These are phyloP conservation scores for Calliopsis andreniformis DNA, from an alignment of 1,140 invertebrate genomes.

Conservation along the genomic window DNA sequence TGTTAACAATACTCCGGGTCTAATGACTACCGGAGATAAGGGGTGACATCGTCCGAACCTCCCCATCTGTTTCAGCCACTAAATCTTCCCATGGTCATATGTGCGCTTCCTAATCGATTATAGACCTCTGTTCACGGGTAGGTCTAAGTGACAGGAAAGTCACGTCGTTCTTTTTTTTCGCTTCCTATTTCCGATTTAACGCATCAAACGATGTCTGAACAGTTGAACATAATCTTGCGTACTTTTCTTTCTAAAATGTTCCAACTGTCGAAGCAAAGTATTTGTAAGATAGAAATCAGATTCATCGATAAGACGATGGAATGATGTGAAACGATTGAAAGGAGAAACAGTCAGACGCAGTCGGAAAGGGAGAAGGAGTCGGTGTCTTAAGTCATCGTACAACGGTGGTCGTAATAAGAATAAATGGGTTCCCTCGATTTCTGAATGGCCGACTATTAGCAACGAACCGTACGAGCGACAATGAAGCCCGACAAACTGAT, in stretches of 20 bases:
- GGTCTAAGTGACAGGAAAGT: slow-evolving; percentile 50
- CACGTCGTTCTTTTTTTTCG: slow-evolving; percentile 34
- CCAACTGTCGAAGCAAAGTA: no score
- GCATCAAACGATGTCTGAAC: slow-evolving; percentile 20
- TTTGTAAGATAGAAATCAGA: no score
- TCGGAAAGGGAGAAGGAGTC: not conserved
- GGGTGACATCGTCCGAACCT: slow-evolving; percentile 67
- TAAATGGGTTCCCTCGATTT: slow-evolving; percentile 67
- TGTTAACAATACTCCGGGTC: slow-evolving; percentile 61
- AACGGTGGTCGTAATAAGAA: slow-evolving; percentile 68
- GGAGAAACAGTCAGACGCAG: not conserved
- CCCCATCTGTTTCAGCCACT: slow-evolving; percentile 69
- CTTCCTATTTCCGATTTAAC: slow-evolving; percentile 51
- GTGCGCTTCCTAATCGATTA: slow-evolving; percentile 65
- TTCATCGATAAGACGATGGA: no score
- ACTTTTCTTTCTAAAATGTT: no score
- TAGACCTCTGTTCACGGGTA: slow-evolving; percentile 46
- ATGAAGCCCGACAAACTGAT: slow-evolving; percentile 70
- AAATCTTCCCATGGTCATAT: slow-evolving; percentile 70
- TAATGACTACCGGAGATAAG: slow-evolving; percentile 72
- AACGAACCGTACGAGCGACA: slow-evolving; percentile 65
- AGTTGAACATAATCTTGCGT: not conserved
- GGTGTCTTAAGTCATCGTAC: slow-evolving; percentile 62
- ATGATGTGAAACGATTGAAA: not conserved
- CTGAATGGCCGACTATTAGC: slow-evolving; percentile 69